A percentile compares a stretch with the other conserved stretches of the same genome.
phyloP scores from a whole-genome alignment of 1,140 invertebrate species.

The Brachionus rotundiformis region DNA sequence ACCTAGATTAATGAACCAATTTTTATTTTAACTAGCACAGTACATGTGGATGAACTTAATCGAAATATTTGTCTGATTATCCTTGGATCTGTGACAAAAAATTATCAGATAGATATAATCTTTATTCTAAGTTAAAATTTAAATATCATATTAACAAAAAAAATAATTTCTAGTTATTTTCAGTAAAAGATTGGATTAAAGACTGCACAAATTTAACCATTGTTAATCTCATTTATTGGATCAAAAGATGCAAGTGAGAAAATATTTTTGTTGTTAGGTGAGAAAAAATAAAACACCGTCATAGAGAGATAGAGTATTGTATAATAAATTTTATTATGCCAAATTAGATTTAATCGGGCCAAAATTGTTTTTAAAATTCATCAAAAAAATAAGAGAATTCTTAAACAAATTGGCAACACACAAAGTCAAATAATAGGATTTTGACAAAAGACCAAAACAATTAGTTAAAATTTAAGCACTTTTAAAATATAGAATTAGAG shows the following conservation, averaged over 20 bases:
- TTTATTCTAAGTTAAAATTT: too few species aligned
- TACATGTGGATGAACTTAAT: too few species aligned
- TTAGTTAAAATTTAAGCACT: background rate
- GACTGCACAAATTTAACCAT: background rate
- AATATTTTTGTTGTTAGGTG: background rate
- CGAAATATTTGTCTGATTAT: too few species aligned
- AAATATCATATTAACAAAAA: too few species aligned
- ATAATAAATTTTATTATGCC: slow-evolving; percentile 7
- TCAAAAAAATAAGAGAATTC: slow-evolving; percentile 20
- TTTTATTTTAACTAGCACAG: too few species aligned
- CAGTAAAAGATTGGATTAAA: background rate
- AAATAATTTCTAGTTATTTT: too few species aligned
- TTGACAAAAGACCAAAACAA: slow-evolving; percentile 14
- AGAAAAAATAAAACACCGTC: slow-evolving; percentile 5
- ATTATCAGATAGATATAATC: too few species aligned
- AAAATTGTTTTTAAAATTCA: slow-evolving; percentile 11
- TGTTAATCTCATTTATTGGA: background rate
- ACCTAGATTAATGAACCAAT: too few species aligned
- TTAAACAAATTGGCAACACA: background rate
- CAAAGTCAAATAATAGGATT: slow-evolving; percentile 9
- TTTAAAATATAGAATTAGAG: background rate
- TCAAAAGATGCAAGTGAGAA: slow-evolving; percentile 4
- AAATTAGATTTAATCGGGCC: slow-evolving; percentile 2
- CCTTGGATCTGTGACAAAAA: too few species aligned
- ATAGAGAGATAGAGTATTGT: background rate